Evolutionary conservation across 2,113 vertebrate species (phyloP).

Genomic region (Engraulis encrasicolus): DNA sequence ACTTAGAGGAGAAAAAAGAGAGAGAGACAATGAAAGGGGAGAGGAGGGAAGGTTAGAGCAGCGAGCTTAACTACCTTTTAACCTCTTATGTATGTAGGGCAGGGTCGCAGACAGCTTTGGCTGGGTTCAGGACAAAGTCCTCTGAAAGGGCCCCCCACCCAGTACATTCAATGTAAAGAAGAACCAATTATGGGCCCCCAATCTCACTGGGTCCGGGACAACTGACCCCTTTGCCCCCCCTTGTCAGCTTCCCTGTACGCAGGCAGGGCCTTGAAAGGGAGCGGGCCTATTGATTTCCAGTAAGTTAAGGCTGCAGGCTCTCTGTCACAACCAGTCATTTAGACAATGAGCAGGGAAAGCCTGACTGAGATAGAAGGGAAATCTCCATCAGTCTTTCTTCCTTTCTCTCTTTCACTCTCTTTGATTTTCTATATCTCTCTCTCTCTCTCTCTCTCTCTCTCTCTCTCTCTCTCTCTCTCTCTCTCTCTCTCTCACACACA

Average conservation of each 20-base stretch:
- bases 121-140: too few relatives aligned
- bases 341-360: background rate
- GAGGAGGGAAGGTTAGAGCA: background rate
- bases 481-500: too few relatives aligned
- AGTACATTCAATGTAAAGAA: too few relatives aligned
- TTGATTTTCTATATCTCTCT: too few relatives aligned
- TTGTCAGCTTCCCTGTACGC: too few relatives aligned
- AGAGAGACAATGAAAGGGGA: background rate
- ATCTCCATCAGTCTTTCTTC: background rate
- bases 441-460: background rate
- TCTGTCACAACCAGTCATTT: background rate
- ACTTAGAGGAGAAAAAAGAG: background rate
- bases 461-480: background rate
- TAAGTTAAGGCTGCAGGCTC: background rate
- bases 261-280: slow-evolving; percentile 9
- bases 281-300: background rate
- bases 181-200: too few relatives aligned
- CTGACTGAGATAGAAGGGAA: background rate
- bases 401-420: background rate
- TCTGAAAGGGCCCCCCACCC: too few relatives aligned
- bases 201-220: too few relatives aligned
- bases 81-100: background rate
- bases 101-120: too few relatives aligned
- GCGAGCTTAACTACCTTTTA: background rate
- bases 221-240: too few relatives aligned